Base-by-base conservation (phyloP, 1,140 invertebrate genomes). In the Polypedilum pembai region DNA sequence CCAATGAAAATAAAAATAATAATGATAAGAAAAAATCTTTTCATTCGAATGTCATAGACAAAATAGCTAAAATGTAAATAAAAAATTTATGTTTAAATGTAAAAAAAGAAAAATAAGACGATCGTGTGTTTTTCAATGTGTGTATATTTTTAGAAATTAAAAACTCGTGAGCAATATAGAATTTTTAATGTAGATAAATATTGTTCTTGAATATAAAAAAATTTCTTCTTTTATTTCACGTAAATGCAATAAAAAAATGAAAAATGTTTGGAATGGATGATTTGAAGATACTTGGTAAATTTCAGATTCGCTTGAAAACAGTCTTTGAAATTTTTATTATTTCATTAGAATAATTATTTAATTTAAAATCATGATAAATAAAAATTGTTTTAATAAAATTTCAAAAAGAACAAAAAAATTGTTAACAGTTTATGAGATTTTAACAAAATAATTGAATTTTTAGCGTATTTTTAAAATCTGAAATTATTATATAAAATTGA, bases 171-270 rank as follows among this genome's bases (percentile, higher is more conserved):
- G 65, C 65, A 69, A 69, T 69, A 69, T 69, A 69, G 17, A 69
- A 18, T 69, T 69, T 69, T 69, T 69, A 18, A 69, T 69, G 65
- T 69, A 20, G 15, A 69, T 18, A 69, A 69, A 69, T 20, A 69
- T 8, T 69, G 5, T 69, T 69, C 18, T 66, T 66, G 1, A 7
- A 41, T 10, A 45, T 10, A 3, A 45, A 45, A 45, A 45, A 10
- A 41, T 41, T 7, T 41, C 10, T 41, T 10, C 41, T 45, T 8
- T 45, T 12, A 33, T 3, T 33, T 33, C 24, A 33, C 24, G 24
- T 33, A 33, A 33, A 33, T 33, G 24, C 5, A 45, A 45, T 8
- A 45, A 45, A 45, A 12, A 45, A 45, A 4, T 4, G 1, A 3
- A 3, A 3, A 12, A 45, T 45, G 8, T 45, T 45, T 45, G 8